phyloP scores from a whole-genome alignment of 2,888 invertebrate genomes.

The Acanthosepion pharaonis region DNA sequence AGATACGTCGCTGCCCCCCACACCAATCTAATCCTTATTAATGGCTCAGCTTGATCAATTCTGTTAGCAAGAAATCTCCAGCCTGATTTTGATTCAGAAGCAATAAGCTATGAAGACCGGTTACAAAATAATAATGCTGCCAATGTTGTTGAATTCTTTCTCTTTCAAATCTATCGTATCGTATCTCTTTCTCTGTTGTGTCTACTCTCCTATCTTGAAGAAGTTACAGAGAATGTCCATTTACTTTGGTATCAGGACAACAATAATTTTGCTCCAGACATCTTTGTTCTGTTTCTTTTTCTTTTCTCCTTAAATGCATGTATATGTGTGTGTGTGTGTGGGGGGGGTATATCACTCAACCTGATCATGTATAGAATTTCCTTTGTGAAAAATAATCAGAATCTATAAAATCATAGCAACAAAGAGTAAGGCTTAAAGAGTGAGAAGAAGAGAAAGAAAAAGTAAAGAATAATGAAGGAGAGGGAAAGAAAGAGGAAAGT shows the following conservation, averaged over 20 bases:
- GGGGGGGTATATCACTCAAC: too few relatives aligned
- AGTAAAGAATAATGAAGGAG: not conserved
- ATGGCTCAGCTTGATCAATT: slow-evolving; percentile 33
- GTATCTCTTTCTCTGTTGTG: too few relatives aligned
- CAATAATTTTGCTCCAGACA: too few relatives aligned
- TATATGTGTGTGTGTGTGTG: too few relatives aligned
- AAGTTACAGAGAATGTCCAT: not conserved
- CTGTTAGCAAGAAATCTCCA: not conserved
- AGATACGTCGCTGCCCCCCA: not conserved
- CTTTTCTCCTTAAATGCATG: too few relatives aligned
- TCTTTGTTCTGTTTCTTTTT: too few relatives aligned
- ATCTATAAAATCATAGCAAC: not conserved
- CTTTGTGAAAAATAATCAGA: too few relatives aligned
- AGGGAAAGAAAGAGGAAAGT: not conserved
- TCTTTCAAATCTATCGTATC: too few relatives aligned
- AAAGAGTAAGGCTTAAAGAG: not conserved
- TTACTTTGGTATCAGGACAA: too few relatives aligned
- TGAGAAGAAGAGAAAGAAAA: not conserved
- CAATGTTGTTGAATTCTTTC: not conserved
- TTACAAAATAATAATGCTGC: not conserved
- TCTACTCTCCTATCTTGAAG: not conserved
- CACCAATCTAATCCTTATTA: not conserved
- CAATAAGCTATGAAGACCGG: not conserved
- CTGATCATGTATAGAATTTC: too few relatives aligned
- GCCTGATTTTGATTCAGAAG: not conserved